A percentile compares a stretch with the other conserved stretches of the same genome.
These are phyloP conservation scores for Oreochromis aureus DNA, from an alignment of 2,113 vertebrate species.

Conservation along the genomic window DNA sequence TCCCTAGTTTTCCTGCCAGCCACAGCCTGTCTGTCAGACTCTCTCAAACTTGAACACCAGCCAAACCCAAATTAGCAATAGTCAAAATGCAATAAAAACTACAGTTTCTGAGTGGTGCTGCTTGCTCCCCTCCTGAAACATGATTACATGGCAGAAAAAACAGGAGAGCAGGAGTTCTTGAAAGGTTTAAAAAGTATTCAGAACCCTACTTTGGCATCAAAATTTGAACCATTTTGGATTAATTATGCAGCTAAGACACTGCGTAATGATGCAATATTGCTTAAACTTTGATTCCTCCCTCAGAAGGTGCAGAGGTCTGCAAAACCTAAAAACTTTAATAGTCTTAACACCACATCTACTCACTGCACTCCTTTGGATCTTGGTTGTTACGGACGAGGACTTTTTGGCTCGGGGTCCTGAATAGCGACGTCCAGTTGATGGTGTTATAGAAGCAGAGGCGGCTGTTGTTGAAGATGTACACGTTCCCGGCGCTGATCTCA, in stretches of 20 bases:
- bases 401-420: conserved; percentile 87
- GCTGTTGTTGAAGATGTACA: conserved; percentile 97
- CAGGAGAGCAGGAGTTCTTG: not conserved
- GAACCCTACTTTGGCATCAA: not conserved
- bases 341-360: conserved; percentile 62
- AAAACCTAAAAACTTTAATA: not conserved
- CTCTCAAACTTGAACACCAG: not conserved
- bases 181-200: not conserved
- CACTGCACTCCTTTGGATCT: conserved; percentile 89
- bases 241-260: not conserved
- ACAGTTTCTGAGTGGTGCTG: not conserved
- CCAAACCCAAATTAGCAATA: not conserved
- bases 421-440: conserved; percentile 94
- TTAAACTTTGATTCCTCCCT: not conserved
- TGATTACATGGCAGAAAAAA: not conserved
- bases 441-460: conserved; percentile 96
- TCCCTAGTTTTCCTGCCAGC: not conserved
- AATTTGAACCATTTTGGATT: not conserved
- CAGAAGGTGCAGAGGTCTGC: not conserved
- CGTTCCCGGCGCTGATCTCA: conserved; percentile 94
- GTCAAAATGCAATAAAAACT: not conserved
- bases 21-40: not conserved
- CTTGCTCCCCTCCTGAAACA: not conserved
- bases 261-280: not conserved
- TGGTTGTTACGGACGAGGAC: conserved; percentile 87